Conservation (phyloP, 2,113 vertebrate genomes). For the Brachyhypopomus occidentalis region DNA sequence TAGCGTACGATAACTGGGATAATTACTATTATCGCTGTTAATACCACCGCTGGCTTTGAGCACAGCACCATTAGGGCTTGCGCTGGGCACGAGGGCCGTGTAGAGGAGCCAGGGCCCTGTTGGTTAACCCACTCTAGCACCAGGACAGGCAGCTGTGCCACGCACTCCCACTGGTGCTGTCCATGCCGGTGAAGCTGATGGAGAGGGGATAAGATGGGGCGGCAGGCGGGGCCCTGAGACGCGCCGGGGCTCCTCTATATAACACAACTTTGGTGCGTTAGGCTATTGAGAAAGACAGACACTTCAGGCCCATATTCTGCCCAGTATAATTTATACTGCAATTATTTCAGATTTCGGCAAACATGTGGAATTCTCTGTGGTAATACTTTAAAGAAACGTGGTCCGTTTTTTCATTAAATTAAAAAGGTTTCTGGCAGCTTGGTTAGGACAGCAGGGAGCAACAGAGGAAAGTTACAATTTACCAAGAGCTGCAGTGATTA, state of each 20-base stretch:
- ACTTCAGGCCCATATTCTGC: background rate
- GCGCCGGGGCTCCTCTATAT: slow-evolving; percentile 21
- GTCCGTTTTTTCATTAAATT: background rate
- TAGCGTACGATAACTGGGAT: slow-evolving; percentile 58
- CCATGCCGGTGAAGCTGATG: slow-evolving; percentile 24
- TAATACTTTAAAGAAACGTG: background rate
- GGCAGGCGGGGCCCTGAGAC: slow-evolving; percentile 3
- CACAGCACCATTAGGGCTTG: slow-evolving; percentile 63
- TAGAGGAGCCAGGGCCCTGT: slow-evolving; percentile 56
- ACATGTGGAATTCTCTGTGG: background rate
- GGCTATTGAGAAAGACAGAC: background rate
- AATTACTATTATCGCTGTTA: slow-evolving; percentile 54
- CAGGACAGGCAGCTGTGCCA: slow-evolving; percentile 45
- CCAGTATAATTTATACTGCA: background rate
- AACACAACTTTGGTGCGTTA: background rate
- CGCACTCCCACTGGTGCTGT: slow-evolving; percentile 2
- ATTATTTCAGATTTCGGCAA: background rate
- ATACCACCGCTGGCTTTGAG: slow-evolving; percentile 53
- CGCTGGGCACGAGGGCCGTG: slow-evolving; percentile 51
- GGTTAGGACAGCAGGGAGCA: no score
- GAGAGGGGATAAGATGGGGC: slow-evolving; percentile 13
- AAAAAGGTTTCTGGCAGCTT: no score
- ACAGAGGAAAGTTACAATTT: no score
- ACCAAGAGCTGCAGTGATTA: no score
- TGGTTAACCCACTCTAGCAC: slow-evolving; percentile 59